These are phyloP conservation scores for Penaeus chinensis DNA, from an alignment of 1,140 invertebrate species.

Conservation along the genomic window DNA sequence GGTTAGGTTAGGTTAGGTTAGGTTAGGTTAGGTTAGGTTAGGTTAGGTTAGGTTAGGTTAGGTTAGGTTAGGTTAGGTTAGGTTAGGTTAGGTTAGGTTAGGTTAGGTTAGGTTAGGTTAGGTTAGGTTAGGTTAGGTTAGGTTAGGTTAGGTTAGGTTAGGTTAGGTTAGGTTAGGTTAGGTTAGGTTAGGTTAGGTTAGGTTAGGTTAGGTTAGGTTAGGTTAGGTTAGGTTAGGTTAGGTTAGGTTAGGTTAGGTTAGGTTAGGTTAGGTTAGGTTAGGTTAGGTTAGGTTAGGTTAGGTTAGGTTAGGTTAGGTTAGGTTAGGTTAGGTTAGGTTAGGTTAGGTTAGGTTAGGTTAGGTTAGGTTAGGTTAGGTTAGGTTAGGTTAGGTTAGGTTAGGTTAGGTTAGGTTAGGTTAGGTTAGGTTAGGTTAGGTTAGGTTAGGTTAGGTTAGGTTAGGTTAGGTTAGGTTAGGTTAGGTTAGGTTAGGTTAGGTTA, in stretches of 20 bases:
- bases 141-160: slow-evolving; percentile 9
- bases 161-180: slow-evolving; percentile 9
- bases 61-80: slow-evolving; percentile 9
- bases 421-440: slow-evolving; percentile 10
- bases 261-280: slow-evolving; percentile 10
- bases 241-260: slow-evolving; percentile 9
- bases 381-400: slow-evolving; percentile 1
- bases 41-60: slow-evolving; percentile 9
- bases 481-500: slow-evolving; percentile 9
- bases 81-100: slow-evolving; percentile 1
- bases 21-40: slow-evolving; percentile 1
- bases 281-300: slow-evolving; percentile 5
- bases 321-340: background rate
- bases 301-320: slow-evolving; percentile 9
- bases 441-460: slow-evolving; percentile 5
- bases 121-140: slow-evolving; percentile 10
- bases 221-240: slow-evolving; percentile 10
- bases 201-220: slow-evolving; percentile 1
- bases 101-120: slow-evolving; percentile 9
- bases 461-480: slow-evolving; percentile 9
- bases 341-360: slow-evolving; percentile 10
- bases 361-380: slow-evolving; percentile 9
- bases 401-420: slow-evolving; percentile 9
- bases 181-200: slow-evolving; percentile 9
- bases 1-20: slow-evolving; percentile 5